These are phyloP conservation scores for Reticulitermes speratus DNA, from an alignment of 1,140 invertebrate genomes.

Conservation along the genomic window DNA sequence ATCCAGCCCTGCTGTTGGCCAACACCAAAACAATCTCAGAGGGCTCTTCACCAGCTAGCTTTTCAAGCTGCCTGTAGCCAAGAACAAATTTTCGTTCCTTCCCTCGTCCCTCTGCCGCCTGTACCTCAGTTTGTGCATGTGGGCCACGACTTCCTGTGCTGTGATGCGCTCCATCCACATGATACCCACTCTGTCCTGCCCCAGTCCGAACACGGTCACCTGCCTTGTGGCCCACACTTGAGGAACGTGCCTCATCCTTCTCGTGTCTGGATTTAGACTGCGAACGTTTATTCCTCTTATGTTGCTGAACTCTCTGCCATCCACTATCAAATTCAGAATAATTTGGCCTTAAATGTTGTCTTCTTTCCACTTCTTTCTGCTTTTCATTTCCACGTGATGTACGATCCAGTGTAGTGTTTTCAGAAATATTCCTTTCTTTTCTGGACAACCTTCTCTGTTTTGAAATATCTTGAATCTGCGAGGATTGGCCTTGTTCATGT, in stretches of 20 bases:
- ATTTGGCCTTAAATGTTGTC: not conserved
- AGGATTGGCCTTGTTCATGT: not conserved
- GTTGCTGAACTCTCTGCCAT: not conserved
- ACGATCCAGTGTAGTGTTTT: not conserved
- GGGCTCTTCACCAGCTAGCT: slow-evolving; percentile 33
- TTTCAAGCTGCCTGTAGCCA: slow-evolving; percentile 37
- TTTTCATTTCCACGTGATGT: not conserved
- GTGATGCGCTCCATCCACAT: not conserved
- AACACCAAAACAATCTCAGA: slow-evolving; percentile 32
- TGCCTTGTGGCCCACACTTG: not conserved
- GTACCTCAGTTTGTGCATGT: too few species aligned
- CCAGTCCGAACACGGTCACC: not conserved
- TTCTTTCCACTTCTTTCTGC: not conserved
- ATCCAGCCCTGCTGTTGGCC: slow-evolving; percentile 23
- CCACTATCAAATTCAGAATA: not conserved
- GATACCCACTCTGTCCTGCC: not conserved
- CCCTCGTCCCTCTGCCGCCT: not conserved
- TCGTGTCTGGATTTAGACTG: not conserved
- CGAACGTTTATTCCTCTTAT: not conserved
- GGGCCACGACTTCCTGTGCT: too few species aligned
- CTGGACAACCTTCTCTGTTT: not conserved
- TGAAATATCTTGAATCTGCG: too few species aligned
- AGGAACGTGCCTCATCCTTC: not conserved
- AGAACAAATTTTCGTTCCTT: slow-evolving; percentile 1
- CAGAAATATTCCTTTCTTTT: not conserved